phyloP scores from a whole-genome alignment of 1,140 invertebrate species.

The Trypoxylus dichotomus region DNA sequence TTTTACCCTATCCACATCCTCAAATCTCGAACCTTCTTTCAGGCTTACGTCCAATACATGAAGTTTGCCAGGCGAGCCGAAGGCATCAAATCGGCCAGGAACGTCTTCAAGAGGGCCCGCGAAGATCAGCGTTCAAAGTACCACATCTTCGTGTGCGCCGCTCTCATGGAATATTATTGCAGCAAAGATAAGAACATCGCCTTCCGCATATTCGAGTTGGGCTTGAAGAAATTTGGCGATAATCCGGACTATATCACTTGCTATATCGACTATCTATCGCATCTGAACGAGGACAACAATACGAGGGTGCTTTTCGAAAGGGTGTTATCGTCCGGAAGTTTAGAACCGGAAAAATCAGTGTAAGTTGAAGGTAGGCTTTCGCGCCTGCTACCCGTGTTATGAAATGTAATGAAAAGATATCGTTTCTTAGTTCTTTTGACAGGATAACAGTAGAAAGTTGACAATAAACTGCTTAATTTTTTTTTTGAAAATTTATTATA shows the following conservation, averaged over 20 bases:
- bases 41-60: constrained; percentile 99
- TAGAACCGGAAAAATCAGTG: constrained; percentile 91
- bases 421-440: no score
- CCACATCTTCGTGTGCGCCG: constrained; percentile 95
- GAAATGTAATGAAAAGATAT: no score
- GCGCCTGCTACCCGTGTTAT: no score
- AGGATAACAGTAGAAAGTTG: no score
- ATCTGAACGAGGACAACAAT: constrained; percentile 99
- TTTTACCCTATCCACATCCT: no score
- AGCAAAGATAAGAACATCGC: constrained; percentile 99
- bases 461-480: no score
- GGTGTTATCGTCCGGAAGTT: constrained; percentile 89
- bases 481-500: no score
- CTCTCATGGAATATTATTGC: constrained; percentile 99
- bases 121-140: constrained; percentile 86
- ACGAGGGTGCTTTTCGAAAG: constrained; percentile 96
- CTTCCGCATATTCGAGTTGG: constrained; percentile 97
- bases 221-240: constrained; percentile 93
- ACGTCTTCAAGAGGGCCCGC: constrained; percentile 92
- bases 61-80: constrained; percentile 96
- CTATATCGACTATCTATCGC: constrained; percentile 97
- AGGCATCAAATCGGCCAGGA: constrained; percentile 94
- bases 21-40: constrained; percentile 38
- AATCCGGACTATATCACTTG: constrained; percentile 93
- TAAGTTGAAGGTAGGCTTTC: constrained; percentile 56